Conservation (phyloP, 2,113 vertebrate genomes). For the Lates calcarifer region DNA sequence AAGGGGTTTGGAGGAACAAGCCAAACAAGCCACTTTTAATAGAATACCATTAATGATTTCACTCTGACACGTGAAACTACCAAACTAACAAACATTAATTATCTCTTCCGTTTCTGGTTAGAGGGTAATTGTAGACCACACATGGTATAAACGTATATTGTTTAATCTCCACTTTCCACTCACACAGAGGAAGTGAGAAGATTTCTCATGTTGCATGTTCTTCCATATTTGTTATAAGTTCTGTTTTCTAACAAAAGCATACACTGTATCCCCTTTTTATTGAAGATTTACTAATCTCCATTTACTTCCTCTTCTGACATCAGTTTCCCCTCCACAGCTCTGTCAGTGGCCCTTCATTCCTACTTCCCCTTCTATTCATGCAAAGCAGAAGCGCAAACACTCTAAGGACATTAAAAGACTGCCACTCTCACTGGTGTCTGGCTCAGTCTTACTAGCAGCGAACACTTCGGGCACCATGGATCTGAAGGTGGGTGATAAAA, state of each 20-base stretch:
- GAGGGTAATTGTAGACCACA: no score
- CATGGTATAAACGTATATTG: no score
- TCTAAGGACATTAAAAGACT: neutral
- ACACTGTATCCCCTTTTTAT: neutral
- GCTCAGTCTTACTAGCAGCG: neutral
- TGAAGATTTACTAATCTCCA: neutral
- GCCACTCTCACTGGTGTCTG: neutral
- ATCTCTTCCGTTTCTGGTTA: neutral
- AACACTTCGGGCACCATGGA: slow-evolving; percentile 48
- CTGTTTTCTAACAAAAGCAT: slow-evolving; percentile 25
- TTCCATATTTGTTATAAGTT: slow-evolving; percentile 25
- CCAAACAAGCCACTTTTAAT: no score
- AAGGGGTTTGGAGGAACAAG: neutral
- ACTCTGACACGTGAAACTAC: no score
- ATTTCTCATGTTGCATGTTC: neutral
- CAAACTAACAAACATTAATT: no score
- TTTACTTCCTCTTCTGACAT: slow-evolving; percentile 58
- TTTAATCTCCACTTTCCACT: neutral
- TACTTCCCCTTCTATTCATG: slow-evolving; percentile 51
- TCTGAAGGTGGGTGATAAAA: slow-evolving; percentile 52
- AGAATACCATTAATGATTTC: no score
- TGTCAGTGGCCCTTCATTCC: neutral
- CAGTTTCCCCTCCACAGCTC: slow-evolving; percentile 38
- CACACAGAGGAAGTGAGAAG: slow-evolving; percentile 47
- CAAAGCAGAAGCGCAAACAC: slow-evolving; percentile 40